Percentiles rank a stretch among this genome's conserved stretches.
These are phyloP conservation scores for Epistrophe eligans DNA, from an alignment of 2,888 invertebrate species.

Conservation along the genomic window DNA sequence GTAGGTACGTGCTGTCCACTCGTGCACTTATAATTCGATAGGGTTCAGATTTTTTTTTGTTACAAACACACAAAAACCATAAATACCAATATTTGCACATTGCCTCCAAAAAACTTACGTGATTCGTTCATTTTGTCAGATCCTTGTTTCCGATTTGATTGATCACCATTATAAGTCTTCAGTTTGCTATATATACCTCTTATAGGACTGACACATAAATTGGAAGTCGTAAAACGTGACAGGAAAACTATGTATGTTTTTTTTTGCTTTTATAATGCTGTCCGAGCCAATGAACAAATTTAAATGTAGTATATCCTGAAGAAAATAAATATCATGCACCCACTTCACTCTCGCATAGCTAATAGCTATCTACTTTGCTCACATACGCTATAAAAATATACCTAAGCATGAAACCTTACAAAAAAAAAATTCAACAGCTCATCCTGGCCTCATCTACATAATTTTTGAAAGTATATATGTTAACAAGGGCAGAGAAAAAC, in stretches of 20 bases:
- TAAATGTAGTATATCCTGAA: not conserved
- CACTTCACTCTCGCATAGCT: not conserved
- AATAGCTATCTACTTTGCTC: not conserved
- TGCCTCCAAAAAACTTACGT: not conserved
- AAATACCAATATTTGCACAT: conserved; percentile 22
- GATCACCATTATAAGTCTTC: conserved; percentile 17
- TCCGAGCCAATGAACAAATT: not conserved
- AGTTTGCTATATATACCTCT: not conserved
- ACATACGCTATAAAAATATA: not conserved
- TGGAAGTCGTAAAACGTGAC: conserved; percentile 36
- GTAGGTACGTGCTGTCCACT: not conserved
- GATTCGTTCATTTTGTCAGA: not conserved
- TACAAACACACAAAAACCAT: conserved; percentile 6
- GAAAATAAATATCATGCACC: not conserved
- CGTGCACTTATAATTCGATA: not conserved
- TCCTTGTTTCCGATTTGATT: conserved; percentile 31
- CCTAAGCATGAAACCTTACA: conserved; percentile 23
- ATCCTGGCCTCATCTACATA: conserved; percentile 24
- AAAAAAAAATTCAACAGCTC: not conserved
- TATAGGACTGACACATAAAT: not conserved
- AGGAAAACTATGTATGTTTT: conserved; percentile 14
- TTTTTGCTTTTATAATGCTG: not conserved
- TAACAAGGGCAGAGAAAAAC: not conserved
- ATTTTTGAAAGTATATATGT: conserved; percentile 14
- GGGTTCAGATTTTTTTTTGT: not conserved